phyloP scores from a whole-genome alignment of 2,113 vertebrate genomes.

The Petrocephalus zakoni region DNA sequence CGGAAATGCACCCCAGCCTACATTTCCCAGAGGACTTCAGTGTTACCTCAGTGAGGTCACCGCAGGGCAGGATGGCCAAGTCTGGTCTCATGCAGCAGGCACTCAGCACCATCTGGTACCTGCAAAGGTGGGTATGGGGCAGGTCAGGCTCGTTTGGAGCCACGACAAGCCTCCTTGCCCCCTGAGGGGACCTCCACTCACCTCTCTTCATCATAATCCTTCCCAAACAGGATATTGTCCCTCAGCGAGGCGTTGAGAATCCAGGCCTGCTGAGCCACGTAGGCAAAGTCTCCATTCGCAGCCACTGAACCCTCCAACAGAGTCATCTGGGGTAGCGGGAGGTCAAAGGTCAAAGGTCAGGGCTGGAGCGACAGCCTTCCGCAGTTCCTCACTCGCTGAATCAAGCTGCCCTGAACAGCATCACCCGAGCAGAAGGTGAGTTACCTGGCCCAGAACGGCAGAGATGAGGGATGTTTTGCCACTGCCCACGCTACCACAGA shows the following conservation, averaged over 20 bases:
- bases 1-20: background rate
- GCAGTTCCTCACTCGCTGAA: background rate
- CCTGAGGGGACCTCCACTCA: background rate
- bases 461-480: constrained; percentile 88
- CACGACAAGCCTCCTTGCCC: too few relatives aligned
- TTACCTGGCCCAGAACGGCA: constrained; percentile 87
- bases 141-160: background rate
- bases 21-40: background rate
- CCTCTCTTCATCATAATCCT: constrained; percentile 66
- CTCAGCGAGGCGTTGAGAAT: constrained; percentile 81
- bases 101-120: constrained; percentile 78
- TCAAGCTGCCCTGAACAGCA: background rate
- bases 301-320: constrained; percentile 78
- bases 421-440: background rate
- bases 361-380: background rate
- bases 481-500: constrained; percentile 87
- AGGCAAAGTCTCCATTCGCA: constrained; percentile 73
- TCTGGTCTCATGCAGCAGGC: constrained; percentile 81
- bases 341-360: background rate
- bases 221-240: constrained; percentile 90
- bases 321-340: constrained; percentile 64
- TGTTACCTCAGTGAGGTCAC: constrained; percentile 83
- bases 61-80: constrained; percentile 74
- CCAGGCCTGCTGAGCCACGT: constrained; percentile 91
- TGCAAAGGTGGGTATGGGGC: constrained; percentile 34